phyloP scores from a whole-genome alignment of 2,113 vertebrate species.

The Amblyopsis rosae region DNA sequence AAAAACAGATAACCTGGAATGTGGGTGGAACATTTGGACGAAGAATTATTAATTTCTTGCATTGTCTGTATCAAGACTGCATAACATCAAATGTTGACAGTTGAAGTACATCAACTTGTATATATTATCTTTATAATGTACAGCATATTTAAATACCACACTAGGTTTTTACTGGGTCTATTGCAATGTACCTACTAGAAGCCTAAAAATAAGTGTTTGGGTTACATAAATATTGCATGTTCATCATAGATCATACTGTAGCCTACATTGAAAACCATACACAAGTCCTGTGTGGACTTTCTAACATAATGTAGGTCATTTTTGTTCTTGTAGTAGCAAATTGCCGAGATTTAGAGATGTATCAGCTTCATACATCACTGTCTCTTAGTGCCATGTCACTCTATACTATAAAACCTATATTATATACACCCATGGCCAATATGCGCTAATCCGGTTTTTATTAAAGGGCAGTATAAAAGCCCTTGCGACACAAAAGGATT shows the following conservation, averaged over 20 bases:
- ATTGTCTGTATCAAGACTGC: not conserved
- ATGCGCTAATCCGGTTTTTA: slow-evolving; percentile 70
- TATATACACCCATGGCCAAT: slow-evolving; percentile 10
- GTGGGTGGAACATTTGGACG: not conserved
- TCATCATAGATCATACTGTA: too few species aligned
- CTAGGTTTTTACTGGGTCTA: too few species aligned
- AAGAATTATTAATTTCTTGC: not conserved
- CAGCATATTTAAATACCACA: too few species aligned
- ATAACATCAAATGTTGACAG: too few species aligned
- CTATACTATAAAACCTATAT: slow-evolving; percentile 31
- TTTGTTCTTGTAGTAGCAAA: slow-evolving; percentile 20
- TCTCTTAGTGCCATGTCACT: slow-evolving; percentile 33
- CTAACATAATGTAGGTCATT: slow-evolving; percentile 26
- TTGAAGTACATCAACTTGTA: too few species aligned
- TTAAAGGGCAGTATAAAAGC: slow-evolving; percentile 67
- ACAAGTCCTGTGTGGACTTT: slow-evolving; percentile 15
- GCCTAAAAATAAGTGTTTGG: too few species aligned
- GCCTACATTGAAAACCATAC: too few species aligned
- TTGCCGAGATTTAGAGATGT: slow-evolving; percentile 23
- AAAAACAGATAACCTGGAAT: not conserved
- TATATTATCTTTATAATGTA: too few species aligned
- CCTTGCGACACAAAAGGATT: slow-evolving; percentile 53
- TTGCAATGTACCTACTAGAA: too few species aligned
- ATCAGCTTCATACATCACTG: slow-evolving; percentile 33
- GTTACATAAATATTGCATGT: too few species aligned